Evolutionary conservation across 2,113 vertebrate species (phyloP).

Genomic region (Paradoxurus hermaphroditus): DNA sequence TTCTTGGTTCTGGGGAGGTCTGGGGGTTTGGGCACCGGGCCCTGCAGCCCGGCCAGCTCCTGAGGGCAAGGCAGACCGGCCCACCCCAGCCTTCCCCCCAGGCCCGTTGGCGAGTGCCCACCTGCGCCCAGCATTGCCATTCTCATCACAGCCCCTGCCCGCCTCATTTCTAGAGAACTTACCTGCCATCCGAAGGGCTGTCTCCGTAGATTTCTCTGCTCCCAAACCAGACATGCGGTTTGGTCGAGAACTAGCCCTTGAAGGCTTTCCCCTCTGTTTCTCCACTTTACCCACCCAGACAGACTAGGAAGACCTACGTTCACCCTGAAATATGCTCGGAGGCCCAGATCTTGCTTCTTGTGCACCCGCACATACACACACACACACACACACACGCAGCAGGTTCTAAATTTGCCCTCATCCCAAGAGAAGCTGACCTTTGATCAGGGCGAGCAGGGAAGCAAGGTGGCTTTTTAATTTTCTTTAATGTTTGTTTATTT

Average conservation of each 20-base stretch:
- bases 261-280: neutral
- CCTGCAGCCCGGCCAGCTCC: neutral
- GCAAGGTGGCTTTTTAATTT: neutral
- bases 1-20: neutral
- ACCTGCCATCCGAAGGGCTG: constrained; percentile 79
- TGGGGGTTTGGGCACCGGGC: neutral
- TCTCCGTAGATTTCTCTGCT: neutral
- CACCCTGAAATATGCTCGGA: neutral
- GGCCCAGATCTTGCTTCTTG: neutral
- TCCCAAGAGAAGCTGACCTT: neutral
- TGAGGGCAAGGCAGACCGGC: neutral
- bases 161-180: constrained; percentile 79
- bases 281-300: neutral
- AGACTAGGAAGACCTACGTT: neutral
- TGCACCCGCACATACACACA: too few relatives aligned
- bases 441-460: neutral
- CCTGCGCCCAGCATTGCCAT: constrained; percentile 63
- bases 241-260: neutral
- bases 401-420: neutral
- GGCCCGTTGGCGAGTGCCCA: constrained; percentile 66
- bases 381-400: neutral
- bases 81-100: neutral
- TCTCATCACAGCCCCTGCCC: constrained; percentile 67
- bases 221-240: neutral
- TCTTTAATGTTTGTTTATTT: too few relatives aligned